phyloP scores from a whole-genome alignment of 2,888 invertebrate species.

The Augiades crinisus region DNA sequence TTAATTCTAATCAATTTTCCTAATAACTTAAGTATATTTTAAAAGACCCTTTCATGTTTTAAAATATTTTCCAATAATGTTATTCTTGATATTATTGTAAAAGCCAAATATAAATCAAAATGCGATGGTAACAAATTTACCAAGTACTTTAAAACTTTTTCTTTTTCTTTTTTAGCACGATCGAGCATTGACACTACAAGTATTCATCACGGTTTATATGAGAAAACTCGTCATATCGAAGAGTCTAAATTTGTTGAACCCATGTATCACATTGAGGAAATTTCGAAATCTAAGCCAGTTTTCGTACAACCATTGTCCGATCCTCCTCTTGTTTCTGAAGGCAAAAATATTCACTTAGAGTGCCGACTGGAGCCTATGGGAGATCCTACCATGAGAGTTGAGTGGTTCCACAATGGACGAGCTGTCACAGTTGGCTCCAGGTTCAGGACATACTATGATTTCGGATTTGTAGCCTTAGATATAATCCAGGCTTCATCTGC shows the following conservation, averaged over 20 bases:
- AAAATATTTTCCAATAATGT: too few species aligned
- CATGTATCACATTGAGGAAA: conserved; percentile 94
- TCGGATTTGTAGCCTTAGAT: conserved; percentile 98
- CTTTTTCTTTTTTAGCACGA: conserved; percentile 84
- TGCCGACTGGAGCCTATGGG: conserved; percentile 97
- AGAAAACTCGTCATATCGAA: conserved; percentile 94
- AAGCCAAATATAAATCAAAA: too few species aligned
- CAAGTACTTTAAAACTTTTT: too few species aligned
- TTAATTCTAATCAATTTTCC: too few species aligned
- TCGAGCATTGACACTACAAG: conserved; percentile 94
- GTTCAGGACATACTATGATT: conserved; percentile 97
- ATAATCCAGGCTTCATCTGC: conserved; percentile 96
- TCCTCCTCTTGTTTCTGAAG: conserved; percentile 92
- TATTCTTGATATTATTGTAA: too few species aligned
- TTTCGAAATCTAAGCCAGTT: conserved; percentile 96
- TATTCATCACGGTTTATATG: conserved; percentile 92
- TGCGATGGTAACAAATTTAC: too few species aligned
- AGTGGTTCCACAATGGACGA: conserved; percentile 97
- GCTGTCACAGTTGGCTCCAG: conserved; percentile 94
- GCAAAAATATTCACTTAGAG: conserved; percentile 94
- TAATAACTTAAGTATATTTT: too few species aligned
- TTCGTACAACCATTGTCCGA: conserved; percentile 95
- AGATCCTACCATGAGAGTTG: conserved; percentile 96
- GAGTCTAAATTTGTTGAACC: conserved; percentile 92
- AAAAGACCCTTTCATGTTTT: too few species aligned